Evolutionary conservation across 2,797 vertebrate species (phyloP), one percentile per base, ranked within the genome.

Genomic region (Oreonectes daqikongensis): DNA sequence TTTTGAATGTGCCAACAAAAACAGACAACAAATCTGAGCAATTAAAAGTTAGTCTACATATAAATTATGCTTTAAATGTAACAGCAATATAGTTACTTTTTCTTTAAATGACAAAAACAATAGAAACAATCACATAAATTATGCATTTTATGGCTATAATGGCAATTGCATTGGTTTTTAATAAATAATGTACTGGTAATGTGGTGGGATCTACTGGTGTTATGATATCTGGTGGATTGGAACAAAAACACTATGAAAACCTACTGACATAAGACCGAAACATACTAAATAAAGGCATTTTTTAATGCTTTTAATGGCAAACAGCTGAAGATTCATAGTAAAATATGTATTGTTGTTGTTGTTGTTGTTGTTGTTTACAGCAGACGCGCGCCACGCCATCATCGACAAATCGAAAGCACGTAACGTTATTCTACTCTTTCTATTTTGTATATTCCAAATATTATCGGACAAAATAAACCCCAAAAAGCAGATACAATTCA

Each of bases 331-430:
- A 9, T 9, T 35, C 8, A 35, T 35, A 35, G 10, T 35, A 35
- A 9, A 35, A 10, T 35, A 2, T 17, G 14, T 46, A 6, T 46
- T 46, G 44, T 18, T 17, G 38, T 40, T n/a, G n/a, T n/a, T 7
- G 40, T 14, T 42, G 12, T 46, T 46, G 44, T 18, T 17, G 40
- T 14, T 42, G 12, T 9, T 7, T 20, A 24, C 53, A 11, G 4
- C 10, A 57, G 1, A 28, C 57, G 64, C 48, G 50, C 35, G 55
- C 40, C 69, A 73, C 48, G 50, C 35, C 48, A 55, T 38, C 35
- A 53, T 18, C 48, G 17, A 35, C 72, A 44, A 50, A 55, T n/a
- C 65, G 11, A 74, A 65, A 28, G 4, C 32, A 38, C 32, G 14
- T n/a, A n/a, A n/a, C n/a, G n/a, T n/a, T 18, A 18, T 59, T 18